Base-by-base conservation (phyloP, 2,888 invertebrate genomes). In the Choreutis nemorana region DNA sequence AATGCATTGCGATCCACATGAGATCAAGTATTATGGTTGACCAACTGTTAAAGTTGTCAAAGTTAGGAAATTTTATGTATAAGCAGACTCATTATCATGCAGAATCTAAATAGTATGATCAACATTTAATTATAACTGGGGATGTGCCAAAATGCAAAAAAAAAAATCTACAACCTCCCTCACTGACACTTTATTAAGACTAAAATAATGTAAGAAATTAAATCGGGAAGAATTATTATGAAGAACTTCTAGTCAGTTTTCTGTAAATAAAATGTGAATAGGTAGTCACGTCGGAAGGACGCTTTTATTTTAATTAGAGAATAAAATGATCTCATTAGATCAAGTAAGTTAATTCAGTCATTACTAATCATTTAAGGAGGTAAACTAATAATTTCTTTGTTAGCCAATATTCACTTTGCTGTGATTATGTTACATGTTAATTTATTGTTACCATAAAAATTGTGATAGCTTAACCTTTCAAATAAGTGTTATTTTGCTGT, bases 211-310 rank as follows among this genome's bases (percentile, higher is more conserved):
- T 54, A 48, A 51, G 50, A 49, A 48, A 57, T 54, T 54, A 48
- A 51, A 47, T 49, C 58, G 58, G n/a, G n/a, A n/a, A n/a, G n/a
- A n/a, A n/a, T n/a, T n/a, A n/a, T n/a, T n/a, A n/a, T n/a, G n/a
- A n/a, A n/a, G 64, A 62, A 59, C 56, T 61, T 64, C 75, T 77
- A 78, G 77, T 78, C 77, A 75, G 63, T 70, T 11, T 56, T 44
- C 66, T 75, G 75, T 75, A 78, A 65, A 75, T 75, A 78, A 61
- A 49, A 67, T 78, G 77, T 78, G 77, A 78, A 77, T 78, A 78
- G 41, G 62, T 72, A 73, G 67, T 59, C 63, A 51, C 71, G 72
- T 68, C 72, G 50, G 53, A 60, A 45, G 42, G 71, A 55, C 72
- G 71, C 56, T 63, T 66, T 68, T 67, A 71, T 70, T 71, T 33